phyloP scores from a whole-genome alignment of 1,140 invertebrate genomes.

The Contarinia nasturtii region DNA sequence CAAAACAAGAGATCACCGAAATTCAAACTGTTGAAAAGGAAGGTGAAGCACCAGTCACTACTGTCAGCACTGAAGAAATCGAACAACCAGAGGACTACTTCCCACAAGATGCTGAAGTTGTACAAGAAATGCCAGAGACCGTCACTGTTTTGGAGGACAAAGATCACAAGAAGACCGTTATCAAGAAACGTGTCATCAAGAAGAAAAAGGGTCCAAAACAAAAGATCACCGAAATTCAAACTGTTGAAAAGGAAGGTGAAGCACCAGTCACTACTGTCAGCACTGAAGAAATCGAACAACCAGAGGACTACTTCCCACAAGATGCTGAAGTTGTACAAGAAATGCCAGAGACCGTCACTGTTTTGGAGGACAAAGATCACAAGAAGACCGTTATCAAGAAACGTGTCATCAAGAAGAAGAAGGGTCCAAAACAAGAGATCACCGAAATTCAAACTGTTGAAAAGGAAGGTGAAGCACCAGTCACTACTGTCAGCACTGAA shows the following conservation, averaged over 20 bases:
- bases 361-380: conserved; percentile 14
- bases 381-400: conserved; percentile 16
- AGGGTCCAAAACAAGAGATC: conserved; percentile 13
- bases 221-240: conserved; percentile 23
- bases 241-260: conserved; percentile 22
- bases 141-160: conserved; percentile 13
- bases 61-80: conserved; percentile 6
- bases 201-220: conserved; percentile 9
- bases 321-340: conserved; percentile 19
- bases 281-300: conserved; percentile 7
- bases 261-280: conserved; percentile 9
- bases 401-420: conserved; percentile 16
- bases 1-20: conserved; percentile 18
- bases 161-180: conserved; percentile 13
- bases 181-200: conserved; percentile 11
- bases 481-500: conserved; percentile 11
- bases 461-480: conserved; percentile 16
- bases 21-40: conserved; percentile 25
- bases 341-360: conserved; percentile 17
- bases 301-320: conserved; percentile 22
- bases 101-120: conserved; percentile 6
- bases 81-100: no score
- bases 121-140: conserved; percentile 18
- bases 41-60: conserved; percentile 6
- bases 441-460: conserved; percentile 16